phyloP scores from a whole-genome alignment of 2,113 vertebrate species.

The Puffinus mauretanicus region DNA sequence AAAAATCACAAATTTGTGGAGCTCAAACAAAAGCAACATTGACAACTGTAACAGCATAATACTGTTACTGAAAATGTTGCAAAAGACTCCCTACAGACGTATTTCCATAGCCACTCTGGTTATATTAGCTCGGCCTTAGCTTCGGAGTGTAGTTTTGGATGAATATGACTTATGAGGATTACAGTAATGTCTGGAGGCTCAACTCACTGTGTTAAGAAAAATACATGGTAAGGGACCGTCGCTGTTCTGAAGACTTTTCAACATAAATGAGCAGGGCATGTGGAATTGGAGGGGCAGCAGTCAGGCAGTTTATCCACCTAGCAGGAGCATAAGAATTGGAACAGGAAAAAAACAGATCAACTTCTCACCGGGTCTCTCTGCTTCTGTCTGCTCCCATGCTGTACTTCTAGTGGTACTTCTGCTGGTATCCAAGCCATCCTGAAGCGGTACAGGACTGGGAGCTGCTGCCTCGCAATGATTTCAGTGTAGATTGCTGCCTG shows the following conservation, averaged over 20 bases:
- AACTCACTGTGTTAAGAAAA: not conserved
- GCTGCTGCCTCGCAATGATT: not conserved
- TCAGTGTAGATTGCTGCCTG: not conserved
- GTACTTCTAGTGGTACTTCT: not conserved
- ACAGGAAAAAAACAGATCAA: not conserved
- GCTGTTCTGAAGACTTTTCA: not conserved
- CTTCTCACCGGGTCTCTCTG: accelerated
- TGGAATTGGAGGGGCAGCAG: not conserved
- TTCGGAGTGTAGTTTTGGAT: not conserved
- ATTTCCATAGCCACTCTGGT: not conserved
- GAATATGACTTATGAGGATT: not conserved
- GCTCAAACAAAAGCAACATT: not conserved
- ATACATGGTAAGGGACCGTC: accelerated
- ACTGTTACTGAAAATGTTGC: not conserved
- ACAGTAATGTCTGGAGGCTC: not conserved
- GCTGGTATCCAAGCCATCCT: not conserved
- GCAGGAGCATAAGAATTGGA: not conserved
- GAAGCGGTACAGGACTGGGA: not conserved
- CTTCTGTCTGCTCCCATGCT: not conserved
- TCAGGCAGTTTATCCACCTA: not conserved
- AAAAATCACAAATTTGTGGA: not conserved
- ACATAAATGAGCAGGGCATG: not conserved
- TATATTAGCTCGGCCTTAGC: not conserved
- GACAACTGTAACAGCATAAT: not conserved
- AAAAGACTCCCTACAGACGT: not conserved